A percentile compares a stretch with the other conserved stretches of the same genome.
Conservation (phyloP, 2,888 invertebrate species). For the Agrochola lychnidis region DNA sequence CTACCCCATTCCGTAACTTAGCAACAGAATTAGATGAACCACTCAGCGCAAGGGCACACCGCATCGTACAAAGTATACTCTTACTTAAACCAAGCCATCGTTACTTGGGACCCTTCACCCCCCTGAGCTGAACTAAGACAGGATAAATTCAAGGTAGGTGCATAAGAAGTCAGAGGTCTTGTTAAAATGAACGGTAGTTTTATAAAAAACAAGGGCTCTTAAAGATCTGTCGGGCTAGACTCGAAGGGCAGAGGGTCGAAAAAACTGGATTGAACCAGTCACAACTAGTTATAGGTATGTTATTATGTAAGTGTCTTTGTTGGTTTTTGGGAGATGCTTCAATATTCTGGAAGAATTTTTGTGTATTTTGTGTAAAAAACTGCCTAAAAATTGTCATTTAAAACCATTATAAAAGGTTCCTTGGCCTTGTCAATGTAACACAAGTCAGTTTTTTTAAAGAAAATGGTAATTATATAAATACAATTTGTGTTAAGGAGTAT, state of each 20-base stretch:
- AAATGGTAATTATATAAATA: background rate
- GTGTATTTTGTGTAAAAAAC: background rate
- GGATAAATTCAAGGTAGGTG: background rate
- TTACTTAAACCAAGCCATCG: slow-evolving; percentile 61
- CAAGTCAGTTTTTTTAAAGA: background rate
- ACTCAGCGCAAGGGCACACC: slow-evolving; percentile 69
- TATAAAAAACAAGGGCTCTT: slow-evolving; percentile 85
- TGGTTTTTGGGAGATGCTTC: background rate
- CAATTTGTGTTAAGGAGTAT: background rate
- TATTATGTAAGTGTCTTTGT: slow-evolving; percentile 25
- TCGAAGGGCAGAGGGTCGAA: slow-evolving; percentile 86
- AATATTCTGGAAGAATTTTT: background rate
- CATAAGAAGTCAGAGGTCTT: slow-evolving; percentile 66
- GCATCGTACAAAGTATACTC: slow-evolving; percentile 71
- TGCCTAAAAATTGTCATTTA: background rate
- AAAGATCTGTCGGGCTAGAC: slow-evolving; percentile 84
- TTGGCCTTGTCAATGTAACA: no score
- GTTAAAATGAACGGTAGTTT: slow-evolving; percentile 74
- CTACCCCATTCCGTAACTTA: slow-evolving; percentile 58
- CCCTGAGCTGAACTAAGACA: background rate
- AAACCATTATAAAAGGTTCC: background rate
- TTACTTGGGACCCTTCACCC: slow-evolving; percentile 34
- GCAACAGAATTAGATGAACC: slow-evolving; percentile 70
- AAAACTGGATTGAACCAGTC: slow-evolving; percentile 79
- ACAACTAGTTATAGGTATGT: slow-evolving; percentile 45